phyloP scores from a whole-genome alignment of 2,113 vertebrate species.

The Erythrolamprus reginae region DNA sequence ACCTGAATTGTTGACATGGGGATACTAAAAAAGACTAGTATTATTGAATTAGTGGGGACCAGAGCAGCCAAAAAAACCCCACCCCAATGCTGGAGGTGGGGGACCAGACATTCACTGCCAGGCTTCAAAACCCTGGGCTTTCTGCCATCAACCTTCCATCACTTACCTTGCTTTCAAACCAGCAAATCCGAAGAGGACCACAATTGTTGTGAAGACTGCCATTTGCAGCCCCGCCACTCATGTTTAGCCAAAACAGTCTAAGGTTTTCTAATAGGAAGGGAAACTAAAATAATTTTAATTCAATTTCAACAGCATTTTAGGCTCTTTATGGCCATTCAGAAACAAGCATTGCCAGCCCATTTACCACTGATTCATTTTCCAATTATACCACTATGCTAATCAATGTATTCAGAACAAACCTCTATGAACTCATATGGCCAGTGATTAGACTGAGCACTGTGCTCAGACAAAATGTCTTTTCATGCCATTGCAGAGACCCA shows the following conservation, averaged over 20 bases:
- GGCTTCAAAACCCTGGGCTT: neutral
- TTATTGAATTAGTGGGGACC: neutral
- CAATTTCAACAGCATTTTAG: neutral
- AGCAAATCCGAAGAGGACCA: neutral
- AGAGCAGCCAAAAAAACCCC: neutral
- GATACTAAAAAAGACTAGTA: neutral
- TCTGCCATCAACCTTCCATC: neutral
- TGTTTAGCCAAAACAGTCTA: neutral
- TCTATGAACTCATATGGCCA: neutral
- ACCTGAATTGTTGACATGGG: neutral
- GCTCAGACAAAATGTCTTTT: slow-evolving; percentile 21
- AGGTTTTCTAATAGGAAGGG: neutral
- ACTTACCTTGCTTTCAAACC: neutral
- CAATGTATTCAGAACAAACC: neutral
- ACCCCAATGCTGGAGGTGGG: neutral
- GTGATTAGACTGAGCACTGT: slow-evolving; percentile 6
- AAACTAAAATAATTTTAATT: neutral
- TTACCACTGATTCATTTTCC: slow-evolving; percentile 12
- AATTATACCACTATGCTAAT: neutral
- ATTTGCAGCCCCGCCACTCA: neutral
- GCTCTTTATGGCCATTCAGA: neutral
- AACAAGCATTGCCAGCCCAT: slow-evolving; percentile 1
- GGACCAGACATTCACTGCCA: neutral
- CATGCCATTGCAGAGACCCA: slow-evolving; percentile 7
- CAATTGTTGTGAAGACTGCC: neutral